Evolutionary conservation across 2,888 invertebrate genomes (phyloP).

Genomic region (Helicoverpa assulta): DNA sequence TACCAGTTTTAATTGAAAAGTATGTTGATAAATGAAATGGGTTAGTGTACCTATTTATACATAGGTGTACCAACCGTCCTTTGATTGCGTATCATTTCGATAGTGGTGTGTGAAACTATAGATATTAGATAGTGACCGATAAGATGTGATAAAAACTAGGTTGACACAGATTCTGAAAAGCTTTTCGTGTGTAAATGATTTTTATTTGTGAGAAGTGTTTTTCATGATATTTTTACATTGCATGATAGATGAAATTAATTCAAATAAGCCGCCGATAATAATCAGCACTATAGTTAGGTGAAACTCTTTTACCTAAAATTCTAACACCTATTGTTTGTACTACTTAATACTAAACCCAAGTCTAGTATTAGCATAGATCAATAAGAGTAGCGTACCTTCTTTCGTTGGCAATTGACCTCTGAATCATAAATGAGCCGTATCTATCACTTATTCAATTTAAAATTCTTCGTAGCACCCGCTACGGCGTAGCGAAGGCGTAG

Average conservation of each 20-base stretch:
- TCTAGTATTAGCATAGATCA: constrained; percentile 21
- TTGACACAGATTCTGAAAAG: constrained; percentile 21
- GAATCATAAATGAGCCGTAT: constrained; percentile 37
- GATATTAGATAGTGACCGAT: constrained; percentile 49
- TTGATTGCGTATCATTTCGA: constrained; percentile 37
- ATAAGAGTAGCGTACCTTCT: constrained; percentile 10
- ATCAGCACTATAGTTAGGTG: no score
- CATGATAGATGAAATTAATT: not conserved
- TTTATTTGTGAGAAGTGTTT: not conserved
- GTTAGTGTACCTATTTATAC: constrained; percentile 8
- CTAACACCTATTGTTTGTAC: constrained; percentile 9
- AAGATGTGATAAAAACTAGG: constrained; percentile 47
- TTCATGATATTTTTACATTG: no score
- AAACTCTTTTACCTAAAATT: constrained; percentile 1
- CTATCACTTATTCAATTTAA: constrained; percentile 46
- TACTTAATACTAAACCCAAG: not conserved
- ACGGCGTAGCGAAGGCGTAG: constrained; percentile 32
- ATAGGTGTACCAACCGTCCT: constrained; percentile 11
- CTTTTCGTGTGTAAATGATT: not conserved
- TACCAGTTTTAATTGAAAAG: not conserved
- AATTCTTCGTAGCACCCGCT: constrained; percentile 42
- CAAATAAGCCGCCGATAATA: no score
- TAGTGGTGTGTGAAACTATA: constrained; percentile 32
- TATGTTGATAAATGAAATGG: constrained; percentile 12
- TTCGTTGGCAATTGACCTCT: constrained; percentile 23